These are phyloP conservation scores for Microcebus griseorufus DNA, from an alignment of 2,113 vertebrate species.

Conservation along the genomic window DNA sequence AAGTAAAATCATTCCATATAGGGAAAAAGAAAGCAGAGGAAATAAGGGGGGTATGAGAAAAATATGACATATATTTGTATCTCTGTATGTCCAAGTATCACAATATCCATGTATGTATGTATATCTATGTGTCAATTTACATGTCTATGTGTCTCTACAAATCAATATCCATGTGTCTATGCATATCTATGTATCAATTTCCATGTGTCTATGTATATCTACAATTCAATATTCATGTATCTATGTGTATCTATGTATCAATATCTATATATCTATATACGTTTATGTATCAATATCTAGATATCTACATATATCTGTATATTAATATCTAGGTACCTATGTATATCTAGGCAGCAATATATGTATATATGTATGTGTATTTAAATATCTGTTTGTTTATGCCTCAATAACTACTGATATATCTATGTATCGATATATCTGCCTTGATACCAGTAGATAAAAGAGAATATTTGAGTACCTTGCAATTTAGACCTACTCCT, in stretches of 20 bases:
- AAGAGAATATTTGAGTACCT: too few species aligned
- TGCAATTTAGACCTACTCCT: too few species aligned
- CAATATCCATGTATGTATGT: too few species aligned
- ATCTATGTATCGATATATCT: neutral
- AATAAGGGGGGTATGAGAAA: too few species aligned
- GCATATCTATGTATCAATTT: neutral
- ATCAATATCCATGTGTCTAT: neutral
- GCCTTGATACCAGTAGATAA: too few species aligned
- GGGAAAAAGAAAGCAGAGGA: neutral
- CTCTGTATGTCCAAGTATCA: too few species aligned
- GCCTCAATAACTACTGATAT: neutral
- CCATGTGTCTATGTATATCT: too few species aligned
- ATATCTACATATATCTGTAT: neutral
- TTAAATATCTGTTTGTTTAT: neutral
- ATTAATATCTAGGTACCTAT: neutral
- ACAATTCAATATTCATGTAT: neutral
- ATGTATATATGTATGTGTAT: too few species aligned
- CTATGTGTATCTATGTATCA: too few species aligned
- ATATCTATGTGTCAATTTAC: neutral
- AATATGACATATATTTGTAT: too few species aligned
- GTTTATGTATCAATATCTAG: neutral
- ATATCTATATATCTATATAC: fast-evolving
- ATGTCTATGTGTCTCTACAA: too few species aligned
- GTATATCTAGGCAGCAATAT: neutral
- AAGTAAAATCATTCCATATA: neutral